phyloP scores from a whole-genome alignment of 1,140 invertebrate genomes.

The Psilanteris sp. region DNA sequence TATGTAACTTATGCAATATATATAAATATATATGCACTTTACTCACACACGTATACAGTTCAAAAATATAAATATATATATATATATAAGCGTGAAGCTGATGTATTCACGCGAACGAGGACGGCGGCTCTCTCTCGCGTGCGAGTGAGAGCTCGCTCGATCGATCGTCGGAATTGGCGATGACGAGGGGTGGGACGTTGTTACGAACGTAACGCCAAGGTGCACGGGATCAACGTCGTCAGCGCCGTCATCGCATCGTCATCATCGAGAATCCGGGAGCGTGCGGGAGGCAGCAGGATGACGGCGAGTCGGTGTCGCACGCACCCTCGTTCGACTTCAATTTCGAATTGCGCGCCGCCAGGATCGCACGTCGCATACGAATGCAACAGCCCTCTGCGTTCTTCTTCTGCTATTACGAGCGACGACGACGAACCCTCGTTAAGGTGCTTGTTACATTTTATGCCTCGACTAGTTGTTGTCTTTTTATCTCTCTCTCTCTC shows the following conservation, averaged over 20 bases:
- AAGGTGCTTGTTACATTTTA: conserved; percentile 44
- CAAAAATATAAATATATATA: no score
- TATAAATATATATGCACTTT: no score
- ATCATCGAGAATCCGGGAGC: conserved; percentile 30
- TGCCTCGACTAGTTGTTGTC: conserved; percentile 21
- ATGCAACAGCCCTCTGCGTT: conserved; percentile 25
- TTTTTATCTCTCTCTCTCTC: not conserved
- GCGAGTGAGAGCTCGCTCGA: conserved; percentile 50
- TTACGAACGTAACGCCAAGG: conserved; percentile 45
- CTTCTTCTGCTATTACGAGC: conserved; percentile 18
- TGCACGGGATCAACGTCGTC: conserved; percentile 42
- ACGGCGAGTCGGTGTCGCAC: conserved; percentile 32
- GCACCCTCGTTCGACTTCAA: conserved; percentile 17
- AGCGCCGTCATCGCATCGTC: conserved; percentile 42
- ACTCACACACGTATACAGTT: not conserved
- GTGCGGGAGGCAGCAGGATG: conserved; percentile 45
- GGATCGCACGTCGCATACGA: conserved; percentile 15
- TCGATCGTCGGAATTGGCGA: conserved; percentile 53
- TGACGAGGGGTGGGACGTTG: conserved; percentile 49
- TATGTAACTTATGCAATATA: no score
- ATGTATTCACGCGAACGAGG: conserved; percentile 51
- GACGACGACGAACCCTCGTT: conserved; percentile 47
- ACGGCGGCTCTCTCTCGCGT: conserved; percentile 36
- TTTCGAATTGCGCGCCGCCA: conserved; percentile 10
- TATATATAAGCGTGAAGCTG: conserved; percentile 5